phyloP scores from a whole-genome alignment of 2,113 vertebrate species.

The Hippocampus barbouri region DNA sequence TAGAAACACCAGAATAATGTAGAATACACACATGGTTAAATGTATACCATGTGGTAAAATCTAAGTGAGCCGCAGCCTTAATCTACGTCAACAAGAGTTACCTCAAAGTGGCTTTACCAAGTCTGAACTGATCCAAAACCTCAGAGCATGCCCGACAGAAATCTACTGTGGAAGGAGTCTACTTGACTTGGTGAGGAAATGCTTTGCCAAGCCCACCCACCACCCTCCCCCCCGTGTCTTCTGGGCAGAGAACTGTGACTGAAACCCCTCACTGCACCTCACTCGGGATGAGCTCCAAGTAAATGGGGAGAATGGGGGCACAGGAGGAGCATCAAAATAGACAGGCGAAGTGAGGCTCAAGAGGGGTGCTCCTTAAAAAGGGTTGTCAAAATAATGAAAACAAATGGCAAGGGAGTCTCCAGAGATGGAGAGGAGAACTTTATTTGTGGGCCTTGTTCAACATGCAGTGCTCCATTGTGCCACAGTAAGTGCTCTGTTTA shows the following conservation, averaged over 20 bases:
- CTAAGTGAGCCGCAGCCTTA: not conserved
- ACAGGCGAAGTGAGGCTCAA: constrained; percentile 39
- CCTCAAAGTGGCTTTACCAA: not conserved
- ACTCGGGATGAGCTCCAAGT: constrained; percentile 66
- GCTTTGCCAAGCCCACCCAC: constrained; percentile 35
- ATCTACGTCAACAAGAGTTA: not conserved
- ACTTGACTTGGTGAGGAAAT: constrained; percentile 65
- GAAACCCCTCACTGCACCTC: constrained; percentile 69
- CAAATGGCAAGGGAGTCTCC: constrained; percentile 71
- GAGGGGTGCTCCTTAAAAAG: constrained; percentile 66
- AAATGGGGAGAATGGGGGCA: constrained; percentile 41
- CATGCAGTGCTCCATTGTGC: constrained; percentile 36
- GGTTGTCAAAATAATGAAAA: constrained; percentile 80
- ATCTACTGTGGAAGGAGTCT: constrained; percentile 52
- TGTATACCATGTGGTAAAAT: not conserved
- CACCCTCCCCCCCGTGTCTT: constrained; percentile 43
- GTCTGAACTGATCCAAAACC: constrained; percentile 32
- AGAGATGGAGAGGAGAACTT: constrained; percentile 73
- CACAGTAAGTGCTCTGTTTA: constrained; percentile 43
- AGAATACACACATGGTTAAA: not conserved
- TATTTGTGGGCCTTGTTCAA: constrained; percentile 66
- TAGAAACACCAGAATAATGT: not conserved
- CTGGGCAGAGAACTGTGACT: constrained; percentile 70
- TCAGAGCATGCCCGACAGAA: constrained; percentile 22
- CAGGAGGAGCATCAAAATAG: constrained; percentile 22